These are phyloP conservation scores for Peromyscus maniculatus DNA, from an alignment of 2,113 vertebrate genomes.

Conservation along the genomic window DNA sequence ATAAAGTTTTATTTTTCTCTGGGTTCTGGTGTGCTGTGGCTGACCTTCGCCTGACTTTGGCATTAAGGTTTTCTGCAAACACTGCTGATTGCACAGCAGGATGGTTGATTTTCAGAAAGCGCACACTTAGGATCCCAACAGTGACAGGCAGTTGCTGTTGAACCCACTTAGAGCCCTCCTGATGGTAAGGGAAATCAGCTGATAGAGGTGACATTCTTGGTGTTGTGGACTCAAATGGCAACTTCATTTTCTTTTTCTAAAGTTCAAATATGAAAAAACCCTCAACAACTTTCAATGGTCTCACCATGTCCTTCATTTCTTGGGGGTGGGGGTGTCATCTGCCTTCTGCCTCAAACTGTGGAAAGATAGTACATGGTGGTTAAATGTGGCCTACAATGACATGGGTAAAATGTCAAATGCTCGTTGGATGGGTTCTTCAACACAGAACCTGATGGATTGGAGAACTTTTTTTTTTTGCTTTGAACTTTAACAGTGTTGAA, in stretches of 20 bases:
- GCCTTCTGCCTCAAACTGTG: background rate
- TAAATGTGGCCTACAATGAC: background rate
- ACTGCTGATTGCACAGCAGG: constrained; percentile 74
- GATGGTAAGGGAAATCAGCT: constrained; percentile 66
- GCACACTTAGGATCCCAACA: constrained; percentile 26
- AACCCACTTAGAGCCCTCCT: constrained; percentile 61
- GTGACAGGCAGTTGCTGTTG: constrained; percentile 44
- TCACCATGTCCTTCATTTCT: constrained; percentile 16
- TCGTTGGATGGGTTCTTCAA: constrained; percentile 57
- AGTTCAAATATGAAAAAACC: constrained; percentile 56
- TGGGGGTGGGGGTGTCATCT: background rate
- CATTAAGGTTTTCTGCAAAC: constrained; percentile 76
- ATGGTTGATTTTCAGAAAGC: constrained; percentile 73
- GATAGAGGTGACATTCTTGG: constrained; percentile 78
- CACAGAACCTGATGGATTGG: background rate
- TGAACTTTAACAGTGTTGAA: constrained; percentile 52
- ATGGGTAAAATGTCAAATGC: constrained; percentile 54
- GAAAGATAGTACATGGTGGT: constrained; percentile 50
- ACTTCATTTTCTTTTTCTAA: constrained; percentile 66
- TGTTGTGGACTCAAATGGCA: constrained; percentile 54
- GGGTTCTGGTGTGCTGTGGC: constrained; percentile 15
- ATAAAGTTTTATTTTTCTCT: background rate
- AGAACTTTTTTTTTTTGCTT: constrained; percentile 39
- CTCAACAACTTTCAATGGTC: constrained; percentile 45
- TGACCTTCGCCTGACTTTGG: constrained; percentile 73